A percentile compares a stretch with the other conserved stretches of the same genome.
phyloP scores from a whole-genome alignment of 92 coral and sea anemone genomes.

The Palythoa heliodiscus region DNA sequence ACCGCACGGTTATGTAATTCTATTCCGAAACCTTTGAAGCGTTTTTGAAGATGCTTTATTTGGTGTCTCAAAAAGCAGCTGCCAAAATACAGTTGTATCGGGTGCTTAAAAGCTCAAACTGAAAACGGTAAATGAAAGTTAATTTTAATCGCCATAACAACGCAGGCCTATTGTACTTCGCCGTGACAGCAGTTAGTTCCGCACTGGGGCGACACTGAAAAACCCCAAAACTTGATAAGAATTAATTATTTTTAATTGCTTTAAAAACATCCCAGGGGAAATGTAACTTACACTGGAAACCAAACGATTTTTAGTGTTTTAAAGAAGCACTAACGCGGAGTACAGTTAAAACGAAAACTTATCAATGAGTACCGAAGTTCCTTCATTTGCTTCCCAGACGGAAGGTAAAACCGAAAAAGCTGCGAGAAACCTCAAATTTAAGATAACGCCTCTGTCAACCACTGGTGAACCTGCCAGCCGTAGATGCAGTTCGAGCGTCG shows the following conservation, averaged over 20 bases:
- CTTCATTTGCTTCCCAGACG: background rate
- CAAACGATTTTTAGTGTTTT: background rate
- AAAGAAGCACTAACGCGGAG: background rate
- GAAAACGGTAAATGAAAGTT: background rate
- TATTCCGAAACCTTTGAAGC: background rate
- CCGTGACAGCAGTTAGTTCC: too few species aligned
- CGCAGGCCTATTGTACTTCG: background rate
- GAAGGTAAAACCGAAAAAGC: constrained; percentile 69
- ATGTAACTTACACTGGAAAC: background rate
- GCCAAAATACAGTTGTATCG: background rate
- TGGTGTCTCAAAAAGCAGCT: background rate
- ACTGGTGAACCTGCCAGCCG: constrained; percentile 24
- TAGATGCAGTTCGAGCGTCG: constrained; percentile 29
- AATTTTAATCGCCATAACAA: constrained; percentile 5
- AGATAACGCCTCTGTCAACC: constrained; percentile 54
- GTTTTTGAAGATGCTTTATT: background rate
- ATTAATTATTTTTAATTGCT: background rate
- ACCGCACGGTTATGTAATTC: background rate
- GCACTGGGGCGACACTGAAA: background rate
- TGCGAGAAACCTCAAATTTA: constrained; percentile 60
- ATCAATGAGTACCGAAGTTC: constrained; percentile 58
- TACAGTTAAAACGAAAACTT: background rate
- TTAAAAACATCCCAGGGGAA: background rate
- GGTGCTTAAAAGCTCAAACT: background rate
- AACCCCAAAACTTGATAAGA: background rate